These are phyloP conservation scores for Drosophila nannoptera DNA, from an alignment of 1,140 invertebrate species.

Conservation along the genomic window DNA sequence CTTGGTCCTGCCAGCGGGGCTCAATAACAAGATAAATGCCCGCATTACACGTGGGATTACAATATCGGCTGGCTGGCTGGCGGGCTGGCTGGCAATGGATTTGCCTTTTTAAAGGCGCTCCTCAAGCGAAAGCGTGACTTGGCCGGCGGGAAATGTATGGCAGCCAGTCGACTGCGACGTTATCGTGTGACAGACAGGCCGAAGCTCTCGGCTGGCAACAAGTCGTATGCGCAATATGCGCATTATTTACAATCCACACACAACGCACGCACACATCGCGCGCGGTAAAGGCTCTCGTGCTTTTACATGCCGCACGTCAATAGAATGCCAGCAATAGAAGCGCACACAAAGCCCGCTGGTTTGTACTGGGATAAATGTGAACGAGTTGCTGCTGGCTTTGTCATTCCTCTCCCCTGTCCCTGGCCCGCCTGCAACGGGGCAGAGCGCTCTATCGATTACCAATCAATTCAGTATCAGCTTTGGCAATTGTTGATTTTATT, in stretches of 20 bases:
- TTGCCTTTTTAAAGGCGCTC: background rate
- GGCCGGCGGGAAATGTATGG: background rate
- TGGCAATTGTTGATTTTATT: slow-evolving; percentile 63
- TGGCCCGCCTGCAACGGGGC: background rate
- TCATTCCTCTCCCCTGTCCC: background rate
- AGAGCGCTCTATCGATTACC: slow-evolving; percentile 59
- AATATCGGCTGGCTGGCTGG: too few species aligned
- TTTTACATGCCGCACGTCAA: slow-evolving; percentile 64
- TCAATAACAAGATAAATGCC: too few species aligned
- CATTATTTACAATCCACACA: slow-evolving; percentile 63
- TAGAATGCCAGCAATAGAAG: slow-evolving; percentile 25
- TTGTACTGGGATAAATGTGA: slow-evolving; percentile 4
- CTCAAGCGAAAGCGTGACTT: background rate
- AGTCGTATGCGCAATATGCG: slow-evolving; percentile 65
- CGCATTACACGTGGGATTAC: too few species aligned
- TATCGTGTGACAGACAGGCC: slow-evolving; percentile 5
- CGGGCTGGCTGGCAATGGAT: background rate
- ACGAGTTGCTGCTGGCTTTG: slow-evolving; percentile 21
- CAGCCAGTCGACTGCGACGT: background rate
- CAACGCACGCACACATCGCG: slow-evolving; percentile 42
- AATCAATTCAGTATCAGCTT: slow-evolving; percentile 57
- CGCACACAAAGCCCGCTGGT: slow-evolving; percentile 13
- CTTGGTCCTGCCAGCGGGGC: too few species aligned
- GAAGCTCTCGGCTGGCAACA: slow-evolving; percentile 44
- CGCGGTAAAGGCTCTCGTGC: slow-evolving; percentile 54